Evolutionary conservation across 2,888 invertebrate species (phyloP).

Genomic region (Stratiomys singularior): DNA sequence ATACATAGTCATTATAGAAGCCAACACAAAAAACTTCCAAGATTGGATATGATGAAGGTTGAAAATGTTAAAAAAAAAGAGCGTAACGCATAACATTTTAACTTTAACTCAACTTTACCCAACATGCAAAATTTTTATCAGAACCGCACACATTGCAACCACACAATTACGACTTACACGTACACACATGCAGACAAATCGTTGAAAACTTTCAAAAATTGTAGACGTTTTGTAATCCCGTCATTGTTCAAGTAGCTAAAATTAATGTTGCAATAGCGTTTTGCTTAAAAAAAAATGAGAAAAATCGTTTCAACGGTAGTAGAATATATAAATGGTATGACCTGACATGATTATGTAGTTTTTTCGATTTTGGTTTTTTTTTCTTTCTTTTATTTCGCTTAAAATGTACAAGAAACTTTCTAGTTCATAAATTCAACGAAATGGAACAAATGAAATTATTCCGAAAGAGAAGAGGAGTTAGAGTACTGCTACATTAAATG

Average conservation of each 20-base stretch:
- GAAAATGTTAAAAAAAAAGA: no score
- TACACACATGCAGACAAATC: neutral
- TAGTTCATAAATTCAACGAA: slow-evolving; percentile 16
- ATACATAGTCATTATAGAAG: no score
- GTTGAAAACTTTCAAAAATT: slow-evolving; percentile 3
- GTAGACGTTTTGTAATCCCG: neutral
- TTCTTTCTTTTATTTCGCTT: neutral
- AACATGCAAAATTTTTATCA: no score
- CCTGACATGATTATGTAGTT: neutral
- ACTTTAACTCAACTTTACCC: no score
- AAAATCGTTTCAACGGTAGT: neutral
- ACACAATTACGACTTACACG: neutral
- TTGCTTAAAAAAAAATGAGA: neutral
- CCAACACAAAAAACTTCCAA: no score
- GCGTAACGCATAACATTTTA: no score
- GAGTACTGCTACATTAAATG: neutral
- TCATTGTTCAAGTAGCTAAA: neutral
- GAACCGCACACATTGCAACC: neutral
- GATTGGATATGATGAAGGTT: no score
- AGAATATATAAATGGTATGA: slow-evolving; percentile 3
- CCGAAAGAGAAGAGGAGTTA: neutral
- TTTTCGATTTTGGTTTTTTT: neutral
- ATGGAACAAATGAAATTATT: slow-evolving; percentile 1
- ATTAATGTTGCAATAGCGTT: neutral
- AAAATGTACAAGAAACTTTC: slow-evolving; percentile 26